Percentiles rank a stretch among this genome's conserved stretches.
These are phyloP conservation scores for Orchestia grillus DNA, from an alignment of 1,140 invertebrate genomes.

Conservation along the genomic window DNA sequence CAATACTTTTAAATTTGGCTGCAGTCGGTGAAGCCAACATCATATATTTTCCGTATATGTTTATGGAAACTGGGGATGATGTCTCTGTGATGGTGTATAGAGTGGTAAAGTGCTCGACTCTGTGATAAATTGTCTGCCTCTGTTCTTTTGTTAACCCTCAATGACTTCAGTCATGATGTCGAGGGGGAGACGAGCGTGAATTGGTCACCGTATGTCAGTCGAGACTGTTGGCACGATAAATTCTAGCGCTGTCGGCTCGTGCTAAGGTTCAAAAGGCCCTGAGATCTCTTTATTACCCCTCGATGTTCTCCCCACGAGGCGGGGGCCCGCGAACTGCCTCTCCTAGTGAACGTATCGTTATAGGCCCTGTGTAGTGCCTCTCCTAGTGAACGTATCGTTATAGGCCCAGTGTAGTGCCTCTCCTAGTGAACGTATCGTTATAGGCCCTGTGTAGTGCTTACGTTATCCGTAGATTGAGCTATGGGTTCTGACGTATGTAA, in stretches of 20 bases:
- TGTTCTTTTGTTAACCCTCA: constrained; percentile 38
- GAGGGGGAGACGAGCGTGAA: neutral
- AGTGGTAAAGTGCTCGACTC: neutral
- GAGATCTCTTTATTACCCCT: neutral
- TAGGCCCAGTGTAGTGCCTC: neutral
- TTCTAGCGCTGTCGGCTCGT: neutral
- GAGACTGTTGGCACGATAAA: neutral
- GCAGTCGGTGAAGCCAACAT: too few species aligned
- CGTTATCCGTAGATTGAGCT: too few species aligned
- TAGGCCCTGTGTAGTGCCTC: neutral
- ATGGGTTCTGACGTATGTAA: too few species aligned
- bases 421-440: neutral
- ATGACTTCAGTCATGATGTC: neutral
- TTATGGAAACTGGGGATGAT: neutral
- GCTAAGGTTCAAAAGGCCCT: neutral
- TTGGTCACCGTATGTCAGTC: constrained; percentile 6
- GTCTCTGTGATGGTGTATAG: neutral
- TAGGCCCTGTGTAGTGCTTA: neutral
- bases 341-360: neutral
- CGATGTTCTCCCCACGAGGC: neutral
- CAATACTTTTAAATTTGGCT: too few species aligned
- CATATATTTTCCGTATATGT: too few species aligned
- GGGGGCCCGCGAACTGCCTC: neutral
- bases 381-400: neutral
- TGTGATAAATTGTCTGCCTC: constrained; percentile 36